Base-by-base conservation (phyloP, 2,113 vertebrate genomes). In the Tachycineta bicolor region DNA sequence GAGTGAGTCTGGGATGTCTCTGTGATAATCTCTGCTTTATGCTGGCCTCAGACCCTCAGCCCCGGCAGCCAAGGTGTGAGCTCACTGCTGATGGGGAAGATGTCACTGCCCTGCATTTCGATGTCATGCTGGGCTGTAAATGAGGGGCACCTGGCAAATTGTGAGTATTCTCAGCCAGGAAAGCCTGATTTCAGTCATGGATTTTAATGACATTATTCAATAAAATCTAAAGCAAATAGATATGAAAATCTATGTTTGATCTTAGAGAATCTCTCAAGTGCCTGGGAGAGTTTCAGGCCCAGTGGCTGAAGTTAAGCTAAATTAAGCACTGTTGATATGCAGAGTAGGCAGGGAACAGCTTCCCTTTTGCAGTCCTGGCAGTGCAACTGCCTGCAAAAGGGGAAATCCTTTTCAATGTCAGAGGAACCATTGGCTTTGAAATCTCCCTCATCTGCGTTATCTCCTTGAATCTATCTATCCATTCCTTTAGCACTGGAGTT, bases 301-400 rank as follows among this genome's bases (percentile, higher is more conserved):
- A 59, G 78, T 85, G 83, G 86, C 34, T 90, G 67, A 83, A 77
- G 67, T 47, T 52, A 73, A 76, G 53, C n/a, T 90, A 60, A 73
- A 68, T 83, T 47, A 73, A 92, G 62, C 71, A 46, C 53, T 47
- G 58, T 4, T 47, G 63, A 92, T 92, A 65, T 34, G 71, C 55
- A 77, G 83, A 92, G 24, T 5, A 60, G 79, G 59, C 68, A 89
- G 67, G 60, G 86, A 82, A n/a, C 60, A 85, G 60, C 70, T 71
- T 87, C 82, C 16, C 56, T 71, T 84, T 60, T 39, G 60, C 87
- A 75, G 44, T 21, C 53, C 58, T 73, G 82, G 50, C 60, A 53
- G 20, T 17, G 23, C 34, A 55, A 49, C 53, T 53, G 75, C 29
- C 79, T 73, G 67, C 52, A 49, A 50, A 41, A 39, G 53, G 60